Base-by-base conservation (phyloP, 2,888 invertebrate species). In the Apoda limacodes region DNA sequence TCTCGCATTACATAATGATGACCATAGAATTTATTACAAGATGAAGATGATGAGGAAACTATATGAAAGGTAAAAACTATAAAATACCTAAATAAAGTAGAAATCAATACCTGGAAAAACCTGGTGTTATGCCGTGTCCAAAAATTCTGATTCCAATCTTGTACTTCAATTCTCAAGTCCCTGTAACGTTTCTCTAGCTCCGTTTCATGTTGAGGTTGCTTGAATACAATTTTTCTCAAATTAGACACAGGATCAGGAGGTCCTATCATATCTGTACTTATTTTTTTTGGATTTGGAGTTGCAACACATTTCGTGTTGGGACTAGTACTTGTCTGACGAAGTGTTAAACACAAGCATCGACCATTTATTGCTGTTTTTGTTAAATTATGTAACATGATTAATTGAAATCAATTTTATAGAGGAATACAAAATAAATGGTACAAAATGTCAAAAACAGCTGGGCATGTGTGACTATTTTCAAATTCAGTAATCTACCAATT, bases 81-180 rank as follows among this genome's bases (percentile, higher is more conserved):
- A 15, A 9, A 3, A 3, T 10, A 25, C 28, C 35, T 35, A 43
- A 31, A 17, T 28, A 30, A 38, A 46, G 34, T 37, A 40, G 13
- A 28, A 30, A 34, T 32, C 35, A 13, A 15, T 56, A 76, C 78
- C 62, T 88, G 82, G 51, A 86, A 83, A 66, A 93, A 95, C 32
- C 83, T 85, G 13, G 83, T 82, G 55, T 95, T 95, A 50, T 95
- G 94, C 38, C 82, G 80, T 1, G 83, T 76, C 95, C 95, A 95
- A 70, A 94, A 95, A 20, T 83, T 74, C 42, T 93, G 88, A 63
- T 94, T 93, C 93, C 93, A 95, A 33, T 83, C 72, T 50, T 92
- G 91, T 0, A 90, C 88, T 37, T 87, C 86, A 40, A 83, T 75
- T 50, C 89, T 84, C 42, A 85, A 61, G 43, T 84, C 60, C 37